Base-by-base conservation (phyloP, 1,140 invertebrate genomes). In the Thaumetopoea pityocampa region DNA sequence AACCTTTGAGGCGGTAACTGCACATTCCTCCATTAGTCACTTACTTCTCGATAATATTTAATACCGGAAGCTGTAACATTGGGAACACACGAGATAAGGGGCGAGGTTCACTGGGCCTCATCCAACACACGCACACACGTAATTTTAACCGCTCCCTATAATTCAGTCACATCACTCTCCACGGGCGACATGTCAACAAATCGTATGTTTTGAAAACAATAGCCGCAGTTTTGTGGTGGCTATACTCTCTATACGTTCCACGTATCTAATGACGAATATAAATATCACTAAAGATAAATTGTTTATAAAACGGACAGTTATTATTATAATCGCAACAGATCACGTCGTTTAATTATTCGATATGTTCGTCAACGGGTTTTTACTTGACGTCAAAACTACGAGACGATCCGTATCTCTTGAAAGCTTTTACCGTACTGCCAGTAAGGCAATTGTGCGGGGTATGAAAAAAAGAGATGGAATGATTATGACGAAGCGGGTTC, bases 381-480 rank as follows among this genome's bases (percentile, higher is more conserved):
- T 37, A 27, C 17, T 37, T 37, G 38, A 49, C 17, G 33, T 28
- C 24, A 37, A 23, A 36, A 41, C 36, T 20, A 55, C 49, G 55
- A 33, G 35, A 67, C 47, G 51, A 67, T 66, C 67, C 51, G 47
- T 56, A 55, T 51, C 44, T 38, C 44, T 46, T 44, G 56, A 74
- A 63, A 48, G 65, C 62, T 64, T 67, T 64, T 50, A 64, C 66
- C 52, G 66, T 73, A 82, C 78, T 80, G 67, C 62, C 66, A 59
- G 58, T 59, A 71, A 42, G 71, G 73, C 70, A 78, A 69, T 65
- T 68, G 69, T 74, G 66, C 60, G 60, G 52, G 68, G 71, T 72
- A 37, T 67, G 46, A 58, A 67, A 73, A 71, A 71, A 79, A 79
- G 78, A 82, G 78, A 80, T 70, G 80, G 73, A 79, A 70, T 62